A percentile compares a stretch with the other conserved stretches of the same genome.
Evolutionary conservation across 1,140 invertebrate species (phyloP).

Genomic region (Drosophila parabipectinata): DNA sequence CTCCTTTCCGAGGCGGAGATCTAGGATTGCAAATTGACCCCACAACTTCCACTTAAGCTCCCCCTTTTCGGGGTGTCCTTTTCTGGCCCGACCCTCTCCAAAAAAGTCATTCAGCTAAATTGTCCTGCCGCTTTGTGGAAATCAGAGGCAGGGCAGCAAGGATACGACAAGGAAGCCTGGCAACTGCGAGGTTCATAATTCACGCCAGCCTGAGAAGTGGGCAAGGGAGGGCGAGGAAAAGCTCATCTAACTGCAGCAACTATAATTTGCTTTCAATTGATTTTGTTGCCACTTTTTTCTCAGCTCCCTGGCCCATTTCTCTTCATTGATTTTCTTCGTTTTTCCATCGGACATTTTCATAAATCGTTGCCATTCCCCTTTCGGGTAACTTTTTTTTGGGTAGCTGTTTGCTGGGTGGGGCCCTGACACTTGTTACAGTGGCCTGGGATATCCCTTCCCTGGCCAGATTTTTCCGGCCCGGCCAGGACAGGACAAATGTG

Average conservation of each 20-base stretch:
- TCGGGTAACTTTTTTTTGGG: conserved; percentile 10
- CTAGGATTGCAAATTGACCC: conserved; percentile 52
- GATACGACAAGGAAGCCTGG: conserved; percentile 1
- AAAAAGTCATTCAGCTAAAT: conserved; percentile 50
- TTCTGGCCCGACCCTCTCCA: conserved; percentile 7
- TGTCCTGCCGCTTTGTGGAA: conserved; percentile 44
- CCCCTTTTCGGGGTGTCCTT: conserved; percentile 8
- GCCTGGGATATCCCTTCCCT: background rate
- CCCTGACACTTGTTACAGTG: conserved; percentile 72
- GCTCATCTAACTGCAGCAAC: conserved; percentile 80
- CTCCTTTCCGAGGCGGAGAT: conserved; percentile 10
- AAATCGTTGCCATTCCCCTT: conserved; percentile 61
- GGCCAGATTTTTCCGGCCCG: conserved; percentile 21
- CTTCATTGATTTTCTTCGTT: conserved; percentile 68
- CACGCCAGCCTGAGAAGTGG: conserved; percentile 21
- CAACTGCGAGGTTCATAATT: conserved; percentile 39
- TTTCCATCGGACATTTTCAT: conserved; percentile 61
- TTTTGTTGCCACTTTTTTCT: conserved; percentile 53
- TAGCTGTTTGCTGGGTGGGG: conserved; percentile 16
- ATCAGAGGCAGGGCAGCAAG: conserved; percentile 1
- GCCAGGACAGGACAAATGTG: conserved; percentile 72
- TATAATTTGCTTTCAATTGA: conserved; percentile 83
- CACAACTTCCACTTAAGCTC: conserved; percentile 41
- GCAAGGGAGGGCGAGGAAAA: conserved; percentile 8
- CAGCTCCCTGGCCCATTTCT: conserved; percentile 57